Conservation (phyloP, 2,888 invertebrate genomes). For the Dryobota labecula region DNA sequence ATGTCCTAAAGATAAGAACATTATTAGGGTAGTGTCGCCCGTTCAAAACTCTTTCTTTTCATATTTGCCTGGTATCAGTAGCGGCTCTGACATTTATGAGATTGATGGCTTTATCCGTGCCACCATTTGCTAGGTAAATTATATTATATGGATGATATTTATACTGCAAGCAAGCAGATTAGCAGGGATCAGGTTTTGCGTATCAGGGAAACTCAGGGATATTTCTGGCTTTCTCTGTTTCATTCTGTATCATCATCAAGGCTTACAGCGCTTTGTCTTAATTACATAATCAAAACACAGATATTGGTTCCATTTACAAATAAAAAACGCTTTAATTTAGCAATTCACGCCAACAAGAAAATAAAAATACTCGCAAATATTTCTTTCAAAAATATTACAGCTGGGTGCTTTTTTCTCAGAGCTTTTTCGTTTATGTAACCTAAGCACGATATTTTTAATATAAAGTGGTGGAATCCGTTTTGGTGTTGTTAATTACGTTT, state of each 20-base stretch:
- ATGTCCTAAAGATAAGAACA: conserved; percentile 56
- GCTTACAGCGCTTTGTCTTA: neutral
- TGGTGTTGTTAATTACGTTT: conserved; percentile 47
- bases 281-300: neutral
- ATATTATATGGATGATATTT: conserved; percentile 12
- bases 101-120: conserved; percentile 52
- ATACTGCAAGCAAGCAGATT: conserved; percentile 22
- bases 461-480: conserved; percentile 29
- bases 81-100: conserved; percentile 48
- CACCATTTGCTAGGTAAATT: conserved; percentile 24
- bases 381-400: conserved; percentile 17
- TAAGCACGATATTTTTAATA: conserved; percentile 38
- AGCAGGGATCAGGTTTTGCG: conserved; percentile 4
- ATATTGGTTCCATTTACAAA: neutral
- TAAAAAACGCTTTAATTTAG: neutral
- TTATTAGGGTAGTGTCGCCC: conserved; percentile 47
- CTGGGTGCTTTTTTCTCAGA: conserved; percentile 20
- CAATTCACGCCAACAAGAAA: conserved; percentile 1
- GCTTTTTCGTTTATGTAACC: conserved; percentile 20
- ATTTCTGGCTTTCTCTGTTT: neutral
- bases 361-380: conserved; percentile 11
- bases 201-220: neutral
- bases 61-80: conserved; percentile 53
- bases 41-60: conserved; percentile 47
- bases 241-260: neutral